A percentile compares a stretch with the other conserved stretches of the same genome.
phyloP scores from a whole-genome alignment of 2,888 invertebrate genomes.

The Aspidapion aeneum region DNA sequence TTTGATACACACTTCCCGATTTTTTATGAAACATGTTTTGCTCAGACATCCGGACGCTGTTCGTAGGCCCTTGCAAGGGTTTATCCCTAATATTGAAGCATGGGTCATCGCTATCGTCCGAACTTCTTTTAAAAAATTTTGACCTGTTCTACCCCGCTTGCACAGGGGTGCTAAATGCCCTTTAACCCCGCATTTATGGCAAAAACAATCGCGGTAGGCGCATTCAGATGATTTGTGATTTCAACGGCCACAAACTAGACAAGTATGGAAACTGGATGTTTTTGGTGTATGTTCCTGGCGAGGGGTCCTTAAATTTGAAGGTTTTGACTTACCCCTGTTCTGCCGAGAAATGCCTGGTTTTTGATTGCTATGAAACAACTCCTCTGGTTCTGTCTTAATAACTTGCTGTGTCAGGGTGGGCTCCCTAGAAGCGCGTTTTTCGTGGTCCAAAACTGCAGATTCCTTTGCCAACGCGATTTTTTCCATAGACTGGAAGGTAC shows the following conservation, averaged over 20 bases:
- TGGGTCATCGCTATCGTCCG: background rate
- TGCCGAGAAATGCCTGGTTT: background rate
- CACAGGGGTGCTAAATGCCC: conserved; percentile 22
- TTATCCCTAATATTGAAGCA: background rate
- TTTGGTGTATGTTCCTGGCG: background rate
- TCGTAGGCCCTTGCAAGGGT: no score
- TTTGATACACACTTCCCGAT: background rate
- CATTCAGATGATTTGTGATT: conserved; percentile 4
- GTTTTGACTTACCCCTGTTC: background rate
- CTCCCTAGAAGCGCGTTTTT: background rate
- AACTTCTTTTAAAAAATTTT: no score
- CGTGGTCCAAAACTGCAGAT: background rate
- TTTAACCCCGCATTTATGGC: conserved; percentile 19
- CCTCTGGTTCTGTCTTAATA: background rate
- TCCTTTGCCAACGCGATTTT: background rate
- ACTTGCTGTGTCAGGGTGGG: no score
- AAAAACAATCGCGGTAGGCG: conserved; percentile 10
- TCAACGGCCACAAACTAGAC: conserved; percentile 9
- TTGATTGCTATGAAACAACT: background rate
- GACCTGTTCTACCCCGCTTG: background rate
- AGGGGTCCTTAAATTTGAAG: background rate
- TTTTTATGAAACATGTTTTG: no score
- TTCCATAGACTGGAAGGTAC: background rate
- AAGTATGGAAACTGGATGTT: background rate
- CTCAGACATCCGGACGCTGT: no score